Evolutionary conservation across 2,888 invertebrate species (phyloP).

Genomic region (Coelinius sp.): DNA sequence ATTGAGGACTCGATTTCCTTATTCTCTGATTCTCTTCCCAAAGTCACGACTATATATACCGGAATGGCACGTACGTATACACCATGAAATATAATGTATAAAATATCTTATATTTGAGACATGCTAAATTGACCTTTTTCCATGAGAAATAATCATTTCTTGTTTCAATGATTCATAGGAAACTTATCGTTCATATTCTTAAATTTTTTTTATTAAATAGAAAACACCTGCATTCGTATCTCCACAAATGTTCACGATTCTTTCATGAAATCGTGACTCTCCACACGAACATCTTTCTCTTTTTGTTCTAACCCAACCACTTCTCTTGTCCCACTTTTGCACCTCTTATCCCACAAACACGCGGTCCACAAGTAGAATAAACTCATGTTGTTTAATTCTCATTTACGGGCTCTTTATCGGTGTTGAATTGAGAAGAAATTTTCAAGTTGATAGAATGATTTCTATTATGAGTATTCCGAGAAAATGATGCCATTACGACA

Average conservation of each 20-base stretch:
- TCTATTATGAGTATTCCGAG: neutral
- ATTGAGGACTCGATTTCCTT: slow-evolving; percentile 51
- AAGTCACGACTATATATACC: neutral
- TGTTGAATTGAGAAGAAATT: neutral
- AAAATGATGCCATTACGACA: neutral
- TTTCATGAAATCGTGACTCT: slow-evolving; percentile 23
- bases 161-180: too few relatives aligned
- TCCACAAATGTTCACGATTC: slow-evolving; percentile 10
- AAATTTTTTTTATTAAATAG: too few relatives aligned
- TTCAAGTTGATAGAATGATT: neutral
- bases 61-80: neutral
- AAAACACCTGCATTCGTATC: slow-evolving; percentile 24
- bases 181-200: too few relatives aligned
- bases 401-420: neutral
- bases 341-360: slow-evolving; percentile 12
- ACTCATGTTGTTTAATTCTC: slow-evolving; percentile 19
- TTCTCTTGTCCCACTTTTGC: slow-evolving; percentile 32
- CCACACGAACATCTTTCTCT: slow-evolving; percentile 22
- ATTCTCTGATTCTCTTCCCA: neutral
- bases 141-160: too few relatives aligned
- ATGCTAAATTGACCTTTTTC: neutral
- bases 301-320: slow-evolving; percentile 17
- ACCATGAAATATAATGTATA: neutral
- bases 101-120: neutral
- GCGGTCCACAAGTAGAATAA: slow-evolving; percentile 19